Evolutionary conservation across 2,797 vertebrate species (phyloP), one percentile per base, ranked within the genome.

Genomic region (Denticeps clupeoides): DNA sequence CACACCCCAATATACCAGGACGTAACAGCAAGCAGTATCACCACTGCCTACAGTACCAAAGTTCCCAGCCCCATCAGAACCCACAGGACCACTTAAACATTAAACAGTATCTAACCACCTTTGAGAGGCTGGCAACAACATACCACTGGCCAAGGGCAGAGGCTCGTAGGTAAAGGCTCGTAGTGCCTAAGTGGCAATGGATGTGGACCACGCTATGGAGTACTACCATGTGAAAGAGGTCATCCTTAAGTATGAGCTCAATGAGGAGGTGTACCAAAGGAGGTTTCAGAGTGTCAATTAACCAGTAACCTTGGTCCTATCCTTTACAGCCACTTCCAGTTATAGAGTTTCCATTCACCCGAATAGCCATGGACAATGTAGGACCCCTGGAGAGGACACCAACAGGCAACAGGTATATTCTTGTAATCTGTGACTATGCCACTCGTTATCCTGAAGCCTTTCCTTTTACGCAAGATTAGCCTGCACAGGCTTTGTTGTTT

Each of bases 361-460:
- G 13, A 7, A 22, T 50, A n/a, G 37, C 12, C 3, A 50, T 50
- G 47, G 24, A 50, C 5, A 18, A 41, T 4, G 47, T 50, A 3
- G 47, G 47, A 11, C 37, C 48, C 10, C 8, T 29, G n/a, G 33
- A 41, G 16, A 50, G 26, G 48, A 41, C 13, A 7, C 21, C 24
- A 11, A 10, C 25, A 5, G 26, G 38, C 7, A n/a, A 41, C 15
- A 11, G 35, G 16, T 52, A 38, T 26, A 41, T 52, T 4, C 22
- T 52, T 7, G 50, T 53, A 2, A 15, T 41, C 1, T 45, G 43
- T 40, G 42, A 53, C 7, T 52, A 52, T 52, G 22, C 50, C 5
- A 52, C 50, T 3, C n/a, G 24, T 3, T 52, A 27, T 15, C 48
- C 37, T 1, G 38, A 51, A 8, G 48, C 48, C 15, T 35, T 37